Evolutionary conservation across 2,797 vertebrate species (phyloP).

Genomic region (Siniperca scherzeri): DNA sequence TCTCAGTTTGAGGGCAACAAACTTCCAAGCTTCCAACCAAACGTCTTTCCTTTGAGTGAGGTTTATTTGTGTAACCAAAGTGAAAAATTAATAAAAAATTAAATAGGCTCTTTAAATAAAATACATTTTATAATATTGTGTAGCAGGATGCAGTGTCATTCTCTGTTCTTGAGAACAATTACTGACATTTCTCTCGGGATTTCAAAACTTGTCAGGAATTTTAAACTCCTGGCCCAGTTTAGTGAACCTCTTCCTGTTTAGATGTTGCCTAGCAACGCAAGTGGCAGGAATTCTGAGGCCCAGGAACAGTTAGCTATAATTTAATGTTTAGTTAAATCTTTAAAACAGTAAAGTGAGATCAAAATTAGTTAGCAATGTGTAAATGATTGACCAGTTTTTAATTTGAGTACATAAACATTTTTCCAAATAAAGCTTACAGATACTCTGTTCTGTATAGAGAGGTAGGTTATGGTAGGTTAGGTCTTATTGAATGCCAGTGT

Average conservation of each 20-base stretch:
- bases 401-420: neutral
- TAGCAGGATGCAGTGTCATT: neutral
- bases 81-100: neutral
- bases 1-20: too few species aligned
- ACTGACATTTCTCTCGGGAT: neutral
- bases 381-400: too few species aligned
- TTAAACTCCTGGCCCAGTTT: neutral
- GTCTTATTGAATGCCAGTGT: neutral
- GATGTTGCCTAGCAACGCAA: slow-evolving; percentile 13
- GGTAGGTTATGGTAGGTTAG: neutral
- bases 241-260: neutral
- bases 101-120: neutral
- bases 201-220: neutral
- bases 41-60: neutral
- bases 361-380: neutral
- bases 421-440: neutral
- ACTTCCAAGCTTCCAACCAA: too few species aligned
- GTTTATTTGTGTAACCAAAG: too few species aligned
- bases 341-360: neutral
- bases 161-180: neutral
- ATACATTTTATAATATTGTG: neutral
- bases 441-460: neutral
- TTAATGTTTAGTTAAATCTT: neutral
- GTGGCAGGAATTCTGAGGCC: neutral
- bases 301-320: neutral